These are phyloP conservation scores for Minunthozetes semirufus DNA, from an alignment of 2,888 invertebrate species.

Conservation along the genomic window DNA sequence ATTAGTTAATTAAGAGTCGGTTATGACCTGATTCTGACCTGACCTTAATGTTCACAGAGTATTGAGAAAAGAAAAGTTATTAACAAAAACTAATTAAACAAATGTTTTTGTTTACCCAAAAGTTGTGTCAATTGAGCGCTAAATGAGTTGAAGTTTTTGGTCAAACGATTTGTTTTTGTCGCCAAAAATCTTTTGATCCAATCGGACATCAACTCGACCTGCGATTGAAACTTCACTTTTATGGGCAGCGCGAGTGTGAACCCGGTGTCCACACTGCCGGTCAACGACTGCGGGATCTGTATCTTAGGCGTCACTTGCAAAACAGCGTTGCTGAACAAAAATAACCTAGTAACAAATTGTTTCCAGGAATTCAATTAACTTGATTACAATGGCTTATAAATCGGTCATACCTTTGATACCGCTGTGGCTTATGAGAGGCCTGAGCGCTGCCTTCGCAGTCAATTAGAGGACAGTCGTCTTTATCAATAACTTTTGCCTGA, in stretches of 20 bases:
- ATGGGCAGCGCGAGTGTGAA: constrained; percentile 16
- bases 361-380: not conserved
- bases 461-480: not conserved
- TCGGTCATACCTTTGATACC: not conserved
- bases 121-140: not conserved
- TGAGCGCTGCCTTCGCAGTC: not conserved
- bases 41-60: not conserved
- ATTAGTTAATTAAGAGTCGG: not conserved
- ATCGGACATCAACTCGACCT: not conserved
- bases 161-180: not conserved
- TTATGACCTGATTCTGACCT: too few species aligned
- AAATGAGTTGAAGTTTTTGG: not conserved
- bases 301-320: constrained; percentile 1
- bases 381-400: not conserved
- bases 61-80: not conserved
- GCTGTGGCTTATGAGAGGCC: not conserved
- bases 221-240: constrained; percentile 7
- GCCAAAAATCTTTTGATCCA: not conserved
- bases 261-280: not conserved
- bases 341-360: not conserved
- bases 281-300: not conserved
- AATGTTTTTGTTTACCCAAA: not conserved
- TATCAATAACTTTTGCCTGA: not conserved
- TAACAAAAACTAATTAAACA: not conserved
- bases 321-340: not conserved